phyloP scores from a whole-genome alignment of 1,140 invertebrate genomes.

The Harlomillsia oculata region DNA sequence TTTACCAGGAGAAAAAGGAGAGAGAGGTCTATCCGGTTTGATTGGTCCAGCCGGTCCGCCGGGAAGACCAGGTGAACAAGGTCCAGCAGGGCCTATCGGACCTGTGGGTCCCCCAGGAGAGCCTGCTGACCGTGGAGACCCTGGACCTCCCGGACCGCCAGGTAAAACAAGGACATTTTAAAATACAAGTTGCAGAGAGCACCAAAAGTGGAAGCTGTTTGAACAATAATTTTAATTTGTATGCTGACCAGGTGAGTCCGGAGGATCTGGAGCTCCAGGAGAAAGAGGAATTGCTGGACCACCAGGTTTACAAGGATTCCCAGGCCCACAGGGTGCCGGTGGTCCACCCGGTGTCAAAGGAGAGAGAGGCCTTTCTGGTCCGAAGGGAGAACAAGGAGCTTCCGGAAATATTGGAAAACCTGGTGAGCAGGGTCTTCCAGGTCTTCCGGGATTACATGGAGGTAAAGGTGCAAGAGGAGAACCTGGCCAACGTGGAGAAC shows the following conservation, averaged over 20 bases:
- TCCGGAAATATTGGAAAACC: slow-evolving; percentile 46
- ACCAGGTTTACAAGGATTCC: slow-evolving; percentile 45
- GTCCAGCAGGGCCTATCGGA: slow-evolving; percentile 56
- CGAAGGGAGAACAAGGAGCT: slow-evolving; percentile 63
- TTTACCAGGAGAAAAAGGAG: slow-evolving; percentile 52
- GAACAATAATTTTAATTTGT: background rate
- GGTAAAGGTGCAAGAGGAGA: slow-evolving; percentile 65
- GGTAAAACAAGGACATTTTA: slow-evolving; percentile 35
- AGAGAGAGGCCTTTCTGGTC: slow-evolving; percentile 55
- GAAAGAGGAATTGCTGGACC: slow-evolving; percentile 53
- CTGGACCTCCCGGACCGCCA: slow-evolving; percentile 57
- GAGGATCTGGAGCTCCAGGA: slow-evolving; percentile 58
- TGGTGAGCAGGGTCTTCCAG: slow-evolving; percentile 50
- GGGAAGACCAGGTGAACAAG: slow-evolving; percentile 61
- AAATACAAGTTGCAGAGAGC: background rate
- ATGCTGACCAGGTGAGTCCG: slow-evolving; percentile 50
- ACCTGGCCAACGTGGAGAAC: slow-evolving; percentile 60
- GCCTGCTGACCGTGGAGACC: slow-evolving; percentile 61
- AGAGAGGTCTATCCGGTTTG: slow-evolving; percentile 57
- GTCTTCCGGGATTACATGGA: slow-evolving; percentile 53
- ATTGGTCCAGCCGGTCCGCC: slow-evolving; percentile 57
- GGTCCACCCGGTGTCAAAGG: slow-evolving; percentile 63
- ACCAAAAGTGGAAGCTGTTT: too few relatives aligned
- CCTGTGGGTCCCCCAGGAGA: slow-evolving; percentile 62
- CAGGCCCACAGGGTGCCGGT: slow-evolving; percentile 43